phyloP scores from a whole-genome alignment of 2,113 vertebrate species.

The Phyllostomus hastatus region DNA sequence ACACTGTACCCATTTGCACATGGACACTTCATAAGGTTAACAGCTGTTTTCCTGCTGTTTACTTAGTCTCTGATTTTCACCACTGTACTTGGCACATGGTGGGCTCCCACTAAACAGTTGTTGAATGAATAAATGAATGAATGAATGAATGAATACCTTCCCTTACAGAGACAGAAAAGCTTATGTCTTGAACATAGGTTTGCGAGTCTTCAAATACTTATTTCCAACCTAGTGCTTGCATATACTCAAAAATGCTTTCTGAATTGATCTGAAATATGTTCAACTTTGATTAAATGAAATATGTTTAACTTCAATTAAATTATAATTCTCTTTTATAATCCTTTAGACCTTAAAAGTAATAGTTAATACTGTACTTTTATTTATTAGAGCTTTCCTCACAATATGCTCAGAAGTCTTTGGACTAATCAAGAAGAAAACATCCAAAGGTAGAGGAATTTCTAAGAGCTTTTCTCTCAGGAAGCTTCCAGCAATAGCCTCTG shows the following conservation, averaged over 20 bases:
- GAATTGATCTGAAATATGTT: background rate
- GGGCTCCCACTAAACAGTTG: background rate
- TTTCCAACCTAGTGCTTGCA: background rate
- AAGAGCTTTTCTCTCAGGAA: background rate
- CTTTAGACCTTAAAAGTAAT: background rate
- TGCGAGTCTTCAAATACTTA: background rate
- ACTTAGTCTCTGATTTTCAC: background rate
- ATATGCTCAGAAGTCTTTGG: background rate
- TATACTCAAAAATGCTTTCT: background rate
- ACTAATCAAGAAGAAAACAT: conserved; percentile 42
- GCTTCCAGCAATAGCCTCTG: background rate
- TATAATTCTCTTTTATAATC: background rate
- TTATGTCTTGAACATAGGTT: background rate
- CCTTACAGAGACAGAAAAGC: background rate
- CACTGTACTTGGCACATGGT: background rate
- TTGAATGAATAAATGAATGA: background rate
- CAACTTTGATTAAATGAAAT: background rate
- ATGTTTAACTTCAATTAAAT: background rate
- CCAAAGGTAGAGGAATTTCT: conserved; percentile 22
- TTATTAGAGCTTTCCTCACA: background rate
- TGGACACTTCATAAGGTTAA: background rate
- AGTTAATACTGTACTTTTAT: background rate
- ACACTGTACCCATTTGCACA: background rate
- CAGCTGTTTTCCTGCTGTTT: background rate
- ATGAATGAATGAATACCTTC: background rate